phyloP scores from a whole-genome alignment of 2,888 invertebrate species.

The Buathra laborator region DNA sequence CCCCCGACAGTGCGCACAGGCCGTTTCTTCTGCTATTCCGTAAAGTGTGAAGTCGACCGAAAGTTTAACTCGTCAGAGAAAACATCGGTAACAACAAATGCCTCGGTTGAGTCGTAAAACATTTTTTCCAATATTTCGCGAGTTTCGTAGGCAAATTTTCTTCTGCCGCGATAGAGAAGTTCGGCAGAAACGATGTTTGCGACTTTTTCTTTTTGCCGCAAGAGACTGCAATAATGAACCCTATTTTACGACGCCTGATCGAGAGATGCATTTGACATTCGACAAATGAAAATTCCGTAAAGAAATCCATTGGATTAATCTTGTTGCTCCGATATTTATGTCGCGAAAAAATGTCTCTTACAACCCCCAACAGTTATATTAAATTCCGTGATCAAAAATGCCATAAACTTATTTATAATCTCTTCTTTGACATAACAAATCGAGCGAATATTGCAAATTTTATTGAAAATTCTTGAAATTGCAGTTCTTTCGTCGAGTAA shows the following conservation, averaged over 20 bases:
- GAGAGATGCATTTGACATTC: no score
- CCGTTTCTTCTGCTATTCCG: not conserved
- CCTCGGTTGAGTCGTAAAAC: not conserved
- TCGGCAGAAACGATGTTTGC: not conserved
- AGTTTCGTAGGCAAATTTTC: not conserved
- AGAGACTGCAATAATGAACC: not conserved
- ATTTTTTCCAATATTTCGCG: not conserved
- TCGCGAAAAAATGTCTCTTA: not conserved
- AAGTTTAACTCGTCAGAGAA: not conserved
- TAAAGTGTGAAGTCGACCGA: conserved; percentile 8
- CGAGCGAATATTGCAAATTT: not conserved
- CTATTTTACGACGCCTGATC: not conserved
- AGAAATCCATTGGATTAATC: no score
- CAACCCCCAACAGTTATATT: not conserved
- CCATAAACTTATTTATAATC: no score
- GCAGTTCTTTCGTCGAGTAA: not conserved
- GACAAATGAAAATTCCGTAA: no score
- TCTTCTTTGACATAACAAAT: not conserved
- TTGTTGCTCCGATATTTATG: no score
- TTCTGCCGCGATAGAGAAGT: not conserved
- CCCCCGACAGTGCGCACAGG: not conserved
- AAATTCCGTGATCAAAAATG: not conserved
- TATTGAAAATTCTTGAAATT: not conserved
- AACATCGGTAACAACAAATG: not conserved
- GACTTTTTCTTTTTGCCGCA: not conserved